A percentile compares a stretch with the other conserved stretches of the same genome.
Evolutionary conservation across 2,888 invertebrate species (phyloP).

Genomic region (Apoda limacodes): DNA sequence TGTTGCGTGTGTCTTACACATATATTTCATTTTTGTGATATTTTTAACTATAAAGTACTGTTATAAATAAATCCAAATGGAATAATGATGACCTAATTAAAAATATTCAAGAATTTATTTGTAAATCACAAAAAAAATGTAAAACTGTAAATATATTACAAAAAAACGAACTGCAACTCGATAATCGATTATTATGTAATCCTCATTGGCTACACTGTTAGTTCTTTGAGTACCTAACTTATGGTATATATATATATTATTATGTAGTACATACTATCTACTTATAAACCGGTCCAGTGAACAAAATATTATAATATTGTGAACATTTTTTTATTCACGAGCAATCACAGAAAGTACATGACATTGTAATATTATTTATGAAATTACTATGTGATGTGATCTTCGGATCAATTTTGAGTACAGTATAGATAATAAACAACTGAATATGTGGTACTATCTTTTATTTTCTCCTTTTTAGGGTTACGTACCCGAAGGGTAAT

Average conservation of each 20-base stretch:
- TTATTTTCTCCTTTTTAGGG: conserved; percentile 39
- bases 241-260: conserved; percentile 50
- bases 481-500: too few relatives aligned
- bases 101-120: conserved; percentile 71
- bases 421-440: conserved; percentile 81
- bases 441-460: conserved; percentile 72
- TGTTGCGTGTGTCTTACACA: conserved; percentile 72
- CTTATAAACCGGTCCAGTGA: conserved; percentile 68
- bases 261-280: conserved; percentile 61
- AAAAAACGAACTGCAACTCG: conserved; percentile 68
- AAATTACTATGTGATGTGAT: conserved; percentile 80
- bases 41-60: conserved; percentile 72
- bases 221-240: conserved; percentile 61
- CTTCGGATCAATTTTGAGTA: conserved; percentile 80
- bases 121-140: conserved; percentile 71
- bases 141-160: conserved; percentile 71
- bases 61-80: conserved; percentile 67
- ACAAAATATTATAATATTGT: conserved; percentile 69
- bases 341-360: conserved; percentile 69
- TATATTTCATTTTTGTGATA: conserved; percentile 72
- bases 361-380: conserved; percentile 72
- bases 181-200: conserved; percentile 61
- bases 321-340: conserved; percentile 69
- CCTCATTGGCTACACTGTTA: conserved; percentile 65
- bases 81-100: conserved; percentile 70